These are phyloP conservation scores for Gasteruption jaculator DNA, from an alignment of 2,888 invertebrate genomes.

Conservation along the genomic window DNA sequence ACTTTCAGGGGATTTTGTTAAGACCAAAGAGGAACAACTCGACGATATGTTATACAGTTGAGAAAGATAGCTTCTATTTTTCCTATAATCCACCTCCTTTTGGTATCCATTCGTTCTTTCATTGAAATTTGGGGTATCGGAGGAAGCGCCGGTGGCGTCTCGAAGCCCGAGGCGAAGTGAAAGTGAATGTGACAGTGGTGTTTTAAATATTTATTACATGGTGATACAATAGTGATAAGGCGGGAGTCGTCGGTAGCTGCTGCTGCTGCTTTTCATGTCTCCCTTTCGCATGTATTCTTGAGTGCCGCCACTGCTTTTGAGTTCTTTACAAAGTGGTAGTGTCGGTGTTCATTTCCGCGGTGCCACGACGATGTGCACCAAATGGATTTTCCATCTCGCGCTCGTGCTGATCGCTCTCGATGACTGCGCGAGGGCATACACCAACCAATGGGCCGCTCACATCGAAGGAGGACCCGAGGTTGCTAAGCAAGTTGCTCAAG, in stretches of 20 bases:
- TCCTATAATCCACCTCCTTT: no score
- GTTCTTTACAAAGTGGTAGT: constrained; percentile 17
- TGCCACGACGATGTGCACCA: constrained; percentile 36
- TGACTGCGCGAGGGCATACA: constrained; percentile 45
- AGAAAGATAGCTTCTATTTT: no score
- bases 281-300: constrained; percentile 12
- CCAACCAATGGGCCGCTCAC: constrained; percentile 62
- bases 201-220: no score
- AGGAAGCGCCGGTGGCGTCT: constrained; percentile 22
- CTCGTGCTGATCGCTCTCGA: constrained; percentile 30
- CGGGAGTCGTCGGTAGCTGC: constrained; percentile 2
- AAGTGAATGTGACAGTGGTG: constrained; percentile 23
- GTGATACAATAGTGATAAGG: no score
- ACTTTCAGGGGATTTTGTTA: no score
- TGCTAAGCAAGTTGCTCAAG: constrained; percentile 55
- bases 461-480: constrained; percentile 55
- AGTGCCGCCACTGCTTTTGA: constrained; percentile 20
- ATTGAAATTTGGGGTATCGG: constrained; percentile 8
- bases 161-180: constrained; percentile 21
- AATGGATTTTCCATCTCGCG: constrained; percentile 38
- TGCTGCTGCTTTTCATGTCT: constrained; percentile 11
- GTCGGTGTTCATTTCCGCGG: constrained; percentile 18
- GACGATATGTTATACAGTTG: no score
- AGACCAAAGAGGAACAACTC: no score
- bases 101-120: constrained; percentile 21